Percentiles rank a stretch among this genome's conserved stretches.
Evolutionary conservation across 2,113 vertebrate genomes (phyloP).

Genomic region (Poecile atricapillus): DNA sequence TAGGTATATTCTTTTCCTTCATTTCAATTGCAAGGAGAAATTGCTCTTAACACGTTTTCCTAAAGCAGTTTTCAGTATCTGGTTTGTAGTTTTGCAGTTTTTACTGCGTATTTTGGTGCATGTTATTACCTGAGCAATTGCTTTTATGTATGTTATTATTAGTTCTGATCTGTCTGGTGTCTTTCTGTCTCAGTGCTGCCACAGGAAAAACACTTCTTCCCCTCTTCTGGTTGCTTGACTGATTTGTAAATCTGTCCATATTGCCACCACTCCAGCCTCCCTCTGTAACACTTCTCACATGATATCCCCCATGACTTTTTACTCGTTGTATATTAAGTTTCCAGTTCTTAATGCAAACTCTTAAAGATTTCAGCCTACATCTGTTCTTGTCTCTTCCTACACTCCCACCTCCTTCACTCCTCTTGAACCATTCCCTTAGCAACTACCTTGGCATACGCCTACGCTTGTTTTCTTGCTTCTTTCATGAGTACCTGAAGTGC

Average conservation of each 20-base stretch:
- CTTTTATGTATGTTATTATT: neutral
- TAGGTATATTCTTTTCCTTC: neutral
- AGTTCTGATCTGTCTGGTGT: neutral
- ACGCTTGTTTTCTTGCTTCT: neutral
- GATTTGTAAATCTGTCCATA: neutral
- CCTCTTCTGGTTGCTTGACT: neutral
- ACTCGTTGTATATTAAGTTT: neutral
- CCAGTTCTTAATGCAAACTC: neutral
- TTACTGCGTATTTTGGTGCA: neutral
- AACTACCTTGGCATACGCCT: neutral
- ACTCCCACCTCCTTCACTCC: neutral
- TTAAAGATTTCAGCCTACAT: neutral
- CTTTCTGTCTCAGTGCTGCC: neutral
- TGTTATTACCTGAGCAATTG: neutral
- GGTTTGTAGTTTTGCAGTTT: neutral
- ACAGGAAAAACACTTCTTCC: neutral
- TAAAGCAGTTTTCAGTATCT: neutral
- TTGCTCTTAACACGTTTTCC: neutral
- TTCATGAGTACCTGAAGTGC: neutral
- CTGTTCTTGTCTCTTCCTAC: slow-evolving; percentile 18
- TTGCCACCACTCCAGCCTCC: neutral
- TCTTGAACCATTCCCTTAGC: neutral
- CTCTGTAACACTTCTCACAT: neutral
- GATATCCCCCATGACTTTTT: neutral
- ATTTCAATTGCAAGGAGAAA: neutral